Evolutionary conservation across 2,113 vertebrate species (phyloP).

Genomic region (Corydoras maculifer): DNA sequence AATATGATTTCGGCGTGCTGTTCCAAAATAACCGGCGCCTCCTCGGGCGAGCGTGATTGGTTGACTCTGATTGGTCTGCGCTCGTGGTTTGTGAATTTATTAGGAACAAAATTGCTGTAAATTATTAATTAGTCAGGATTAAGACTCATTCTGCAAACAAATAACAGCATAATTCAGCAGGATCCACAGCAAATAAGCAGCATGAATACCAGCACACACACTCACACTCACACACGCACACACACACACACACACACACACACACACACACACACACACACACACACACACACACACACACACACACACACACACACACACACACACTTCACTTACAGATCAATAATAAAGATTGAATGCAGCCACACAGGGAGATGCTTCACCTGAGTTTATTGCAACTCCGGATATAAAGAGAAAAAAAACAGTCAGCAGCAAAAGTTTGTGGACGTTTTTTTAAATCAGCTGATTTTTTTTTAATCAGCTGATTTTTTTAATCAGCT

Average conservation of each 20-base stretch:
- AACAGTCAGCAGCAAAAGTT: no score
- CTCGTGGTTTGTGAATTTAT: background rate
- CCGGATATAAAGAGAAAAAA: constrained; percentile 15
- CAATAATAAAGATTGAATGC: constrained; percentile 55
- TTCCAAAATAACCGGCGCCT: no score
- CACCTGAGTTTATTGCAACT: constrained; percentile 36
- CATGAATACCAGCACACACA: background rate
- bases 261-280: no score
- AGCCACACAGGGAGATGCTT: constrained; percentile 34
- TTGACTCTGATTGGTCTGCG: background rate
- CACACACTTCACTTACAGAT: constrained; percentile 42
- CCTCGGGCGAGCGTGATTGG: background rate
- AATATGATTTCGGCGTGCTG: no score
- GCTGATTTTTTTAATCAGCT: no score
- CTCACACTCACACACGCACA: constrained; percentile 28
- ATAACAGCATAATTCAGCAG: background rate
- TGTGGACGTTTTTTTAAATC: no score
- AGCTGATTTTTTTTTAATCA: no score
- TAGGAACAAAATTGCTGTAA: background rate
- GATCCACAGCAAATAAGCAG: background rate
- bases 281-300: background rate
- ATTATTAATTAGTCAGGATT: background rate
- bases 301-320: background rate
- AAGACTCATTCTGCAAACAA: background rate
- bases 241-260: constrained; percentile 17